Evolutionary conservation across 2,113 vertebrate genomes (phyloP).

Genomic region (Xerus inauris): DNA sequence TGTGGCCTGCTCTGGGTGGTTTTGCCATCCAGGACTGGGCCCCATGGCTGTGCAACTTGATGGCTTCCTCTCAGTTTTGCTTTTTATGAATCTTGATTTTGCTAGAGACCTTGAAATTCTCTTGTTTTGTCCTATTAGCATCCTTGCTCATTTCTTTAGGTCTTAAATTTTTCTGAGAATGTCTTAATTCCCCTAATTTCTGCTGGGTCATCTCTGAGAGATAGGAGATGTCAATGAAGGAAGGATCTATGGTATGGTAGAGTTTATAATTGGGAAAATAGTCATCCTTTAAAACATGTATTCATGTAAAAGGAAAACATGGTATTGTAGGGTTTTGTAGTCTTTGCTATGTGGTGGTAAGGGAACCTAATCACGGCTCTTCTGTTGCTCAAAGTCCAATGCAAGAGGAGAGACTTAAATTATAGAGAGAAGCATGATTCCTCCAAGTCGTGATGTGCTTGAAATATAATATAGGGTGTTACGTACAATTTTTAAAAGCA

Average conservation of each 20-base stretch:
- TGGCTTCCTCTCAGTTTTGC: background rate
- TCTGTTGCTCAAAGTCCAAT: background rate
- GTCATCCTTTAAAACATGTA: background rate
- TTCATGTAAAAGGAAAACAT: background rate
- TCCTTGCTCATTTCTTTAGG: background rate
- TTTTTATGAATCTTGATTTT: background rate
- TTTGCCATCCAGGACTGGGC: background rate
- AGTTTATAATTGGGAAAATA: background rate
- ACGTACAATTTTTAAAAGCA: background rate
- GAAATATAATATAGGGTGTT: background rate
- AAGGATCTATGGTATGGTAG: background rate
- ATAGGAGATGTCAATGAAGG: background rate
- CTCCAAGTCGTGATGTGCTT: background rate
- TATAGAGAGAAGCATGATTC: background rate
- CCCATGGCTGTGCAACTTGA: background rate
- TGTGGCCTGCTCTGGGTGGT: background rate
- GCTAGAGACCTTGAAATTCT: background rate
- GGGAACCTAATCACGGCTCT: background rate
- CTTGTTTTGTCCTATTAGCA: background rate
- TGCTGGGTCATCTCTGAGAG: background rate
- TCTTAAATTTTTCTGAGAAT: background rate
- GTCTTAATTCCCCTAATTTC: background rate
- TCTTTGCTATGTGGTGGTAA: background rate
- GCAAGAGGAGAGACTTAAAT: background rate
- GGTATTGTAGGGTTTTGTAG: background rate